Base-by-base conservation (phyloP, 2,888 invertebrate genomes). In the Cordilura impudica region DNA sequence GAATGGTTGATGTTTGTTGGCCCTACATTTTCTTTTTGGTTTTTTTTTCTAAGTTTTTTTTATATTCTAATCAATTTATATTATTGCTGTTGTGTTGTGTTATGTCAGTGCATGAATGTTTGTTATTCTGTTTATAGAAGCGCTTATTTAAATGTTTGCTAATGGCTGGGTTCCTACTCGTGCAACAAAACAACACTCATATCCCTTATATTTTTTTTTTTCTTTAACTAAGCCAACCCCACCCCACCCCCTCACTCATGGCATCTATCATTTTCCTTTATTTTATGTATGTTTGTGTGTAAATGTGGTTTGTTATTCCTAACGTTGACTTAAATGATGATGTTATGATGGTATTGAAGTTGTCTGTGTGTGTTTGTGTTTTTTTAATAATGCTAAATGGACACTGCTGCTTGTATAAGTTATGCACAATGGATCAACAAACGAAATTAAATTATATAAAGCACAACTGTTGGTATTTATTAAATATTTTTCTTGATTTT, bases 251-350 rank as follows among this genome's bases (percentile, higher is more conserved):
- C n/a, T 39, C 45, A 14, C 14, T 45, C 18, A n/a, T n/a, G n/a
- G n/a, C 14, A 2, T 14, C 14, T 45, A 14, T 45, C n/a, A n/a
- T 12, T 45, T 45, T 14, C 18, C 18, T 6, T 14, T 54, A 60
- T 75, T 35, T 19, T 14, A 26, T 53, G 16, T 54, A 49, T 70
- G 53, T 77, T 60, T 39, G 45, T 26, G 7, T 60, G n/a, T 0
- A 26, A 7, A 85, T 31, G 10, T 26, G 39, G 19, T 53, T 21
- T 43, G 35, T 26, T 66, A 16, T 53, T 47, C 23, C 26, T 21
- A 56, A 84, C 85, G 86, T 86, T 86, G 85, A 85, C 85, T 86
- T 85, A 87, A 87, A 86, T 85, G 85, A 86, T 86, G 87, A 86
- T 79, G 74, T 74, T 78, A 70, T 71, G 54, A 63, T 72, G 67